Evolutionary conservation across 92 coral and sea anemone species (phyloP).

Genomic region (Parazoanthus swiftii): DNA sequence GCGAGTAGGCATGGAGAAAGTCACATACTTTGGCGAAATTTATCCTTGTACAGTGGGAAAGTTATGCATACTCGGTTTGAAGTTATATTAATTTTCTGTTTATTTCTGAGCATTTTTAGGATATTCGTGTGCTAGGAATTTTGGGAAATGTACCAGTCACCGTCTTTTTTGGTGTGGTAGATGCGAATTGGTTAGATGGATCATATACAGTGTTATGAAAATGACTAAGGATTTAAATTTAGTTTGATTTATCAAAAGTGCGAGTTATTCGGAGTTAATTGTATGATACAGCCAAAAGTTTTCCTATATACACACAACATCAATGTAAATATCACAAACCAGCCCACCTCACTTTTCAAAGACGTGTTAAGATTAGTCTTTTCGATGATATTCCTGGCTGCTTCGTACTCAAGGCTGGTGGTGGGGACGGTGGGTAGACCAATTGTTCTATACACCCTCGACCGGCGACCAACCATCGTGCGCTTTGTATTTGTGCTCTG

Average conservation of each 20-base stretch:
- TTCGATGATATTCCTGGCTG: slow-evolving; percentile 23
- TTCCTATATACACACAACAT: too few relatives aligned
- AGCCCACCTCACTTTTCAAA: slow-evolving; percentile 25
- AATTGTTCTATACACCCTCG: slow-evolving; percentile 22
- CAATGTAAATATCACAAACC: not conserved
- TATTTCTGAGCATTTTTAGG: too few relatives aligned
- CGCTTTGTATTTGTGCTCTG: not conserved
- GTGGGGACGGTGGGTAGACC: slow-evolving; percentile 8
- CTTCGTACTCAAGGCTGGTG: not conserved
- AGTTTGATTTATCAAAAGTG: not conserved
- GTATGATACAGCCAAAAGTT: not conserved
- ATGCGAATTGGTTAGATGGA: too few relatives aligned
- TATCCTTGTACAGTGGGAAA: too few relatives aligned
- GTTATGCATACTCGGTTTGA: too few relatives aligned
- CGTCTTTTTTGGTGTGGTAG: too few relatives aligned
- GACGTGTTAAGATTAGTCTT: slow-evolving; percentile 1
- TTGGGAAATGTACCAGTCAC: too few relatives aligned
- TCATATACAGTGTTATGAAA: too few relatives aligned
- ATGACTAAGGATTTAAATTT: not conserved
- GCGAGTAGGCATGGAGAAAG: too few relatives aligned
- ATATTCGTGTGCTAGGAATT: too few relatives aligned
- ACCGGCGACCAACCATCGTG: slow-evolving; percentile 2
- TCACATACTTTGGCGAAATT: too few relatives aligned
- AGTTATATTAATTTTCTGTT: too few relatives aligned
- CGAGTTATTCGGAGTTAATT: not conserved